A percentile compares a stretch with the other conserved stretches of the same genome.
Evolutionary conservation across 2,113 vertebrate genomes (phyloP).

Genomic region (Indicator indicator): DNA sequence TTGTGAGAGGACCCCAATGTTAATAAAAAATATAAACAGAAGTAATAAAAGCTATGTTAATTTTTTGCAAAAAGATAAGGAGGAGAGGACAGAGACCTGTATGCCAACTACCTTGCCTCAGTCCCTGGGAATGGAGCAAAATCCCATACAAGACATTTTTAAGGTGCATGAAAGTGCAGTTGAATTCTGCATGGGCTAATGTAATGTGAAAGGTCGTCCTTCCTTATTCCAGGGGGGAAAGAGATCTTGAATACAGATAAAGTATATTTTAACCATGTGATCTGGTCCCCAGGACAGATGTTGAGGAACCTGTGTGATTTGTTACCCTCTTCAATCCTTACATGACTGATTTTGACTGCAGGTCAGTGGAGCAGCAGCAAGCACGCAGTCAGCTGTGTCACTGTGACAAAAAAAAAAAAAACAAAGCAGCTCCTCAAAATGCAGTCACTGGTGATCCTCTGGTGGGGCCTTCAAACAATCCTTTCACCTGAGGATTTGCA

Average conservation of each 20-base stretch:
- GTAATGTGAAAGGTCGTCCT: background rate
- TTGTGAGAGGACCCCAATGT: background rate
- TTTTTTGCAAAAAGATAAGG: background rate
- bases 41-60: background rate
- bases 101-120: background rate
- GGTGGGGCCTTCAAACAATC: background rate
- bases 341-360: background rate
- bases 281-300: background rate
- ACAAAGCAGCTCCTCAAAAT: background rate
- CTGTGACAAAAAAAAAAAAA: background rate
- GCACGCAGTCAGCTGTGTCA: background rate
- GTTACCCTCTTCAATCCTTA: background rate
- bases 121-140: background rate
- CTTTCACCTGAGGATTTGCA: background rate
- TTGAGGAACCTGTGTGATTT: background rate
- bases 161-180: background rate
- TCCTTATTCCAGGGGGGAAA: background rate
- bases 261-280: background rate
- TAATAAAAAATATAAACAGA: background rate
- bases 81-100: background rate
- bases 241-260: background rate
- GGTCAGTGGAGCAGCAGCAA: background rate
- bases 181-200: background rate
- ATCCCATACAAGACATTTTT: background rate
- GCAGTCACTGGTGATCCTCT: fast-evolving